phyloP scores from a whole-genome alignment of 1,140 invertebrate genomes.

The Gyrodactylus bullatarudis region DNA sequence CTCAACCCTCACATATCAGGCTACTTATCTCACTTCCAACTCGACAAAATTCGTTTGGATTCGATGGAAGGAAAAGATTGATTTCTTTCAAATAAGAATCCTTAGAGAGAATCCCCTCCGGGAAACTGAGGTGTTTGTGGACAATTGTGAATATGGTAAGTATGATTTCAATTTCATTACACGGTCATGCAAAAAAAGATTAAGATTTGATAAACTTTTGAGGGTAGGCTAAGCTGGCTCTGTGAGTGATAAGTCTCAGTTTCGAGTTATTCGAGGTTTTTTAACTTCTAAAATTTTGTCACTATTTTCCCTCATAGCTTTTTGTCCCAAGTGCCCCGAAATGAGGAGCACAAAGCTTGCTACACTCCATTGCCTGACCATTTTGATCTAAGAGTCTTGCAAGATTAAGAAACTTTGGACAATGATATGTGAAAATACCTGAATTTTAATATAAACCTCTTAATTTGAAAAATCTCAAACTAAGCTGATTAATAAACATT shows the following conservation, averaged over 20 bases:
- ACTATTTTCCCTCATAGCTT: no score
- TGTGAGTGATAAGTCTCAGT: neutral
- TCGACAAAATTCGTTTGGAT: neutral
- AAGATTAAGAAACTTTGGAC: no score
- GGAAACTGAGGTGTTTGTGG: neutral
- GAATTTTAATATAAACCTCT: no score
- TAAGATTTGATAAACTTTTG: neutral
- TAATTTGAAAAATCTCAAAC: no score
- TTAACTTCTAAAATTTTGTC: neutral
- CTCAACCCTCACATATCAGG: neutral
- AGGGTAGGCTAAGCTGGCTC: neutral
- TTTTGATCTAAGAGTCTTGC: no score
- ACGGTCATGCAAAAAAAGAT: no score
- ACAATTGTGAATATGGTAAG: neutral
- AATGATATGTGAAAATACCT: no score
- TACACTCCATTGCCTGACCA: no score
- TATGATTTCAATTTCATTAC: neutral
- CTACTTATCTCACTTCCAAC: neutral
- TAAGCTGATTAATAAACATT: no score
- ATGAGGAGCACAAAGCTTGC: no score
- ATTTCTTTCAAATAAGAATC: neutral
- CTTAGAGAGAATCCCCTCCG: no score
- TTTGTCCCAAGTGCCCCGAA: no score
- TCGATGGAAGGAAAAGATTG: neutral
- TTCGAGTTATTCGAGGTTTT: neutral